These are phyloP conservation scores for Zelleria hepariella DNA, from an alignment of 2,888 invertebrate species.

Conservation along the genomic window DNA sequence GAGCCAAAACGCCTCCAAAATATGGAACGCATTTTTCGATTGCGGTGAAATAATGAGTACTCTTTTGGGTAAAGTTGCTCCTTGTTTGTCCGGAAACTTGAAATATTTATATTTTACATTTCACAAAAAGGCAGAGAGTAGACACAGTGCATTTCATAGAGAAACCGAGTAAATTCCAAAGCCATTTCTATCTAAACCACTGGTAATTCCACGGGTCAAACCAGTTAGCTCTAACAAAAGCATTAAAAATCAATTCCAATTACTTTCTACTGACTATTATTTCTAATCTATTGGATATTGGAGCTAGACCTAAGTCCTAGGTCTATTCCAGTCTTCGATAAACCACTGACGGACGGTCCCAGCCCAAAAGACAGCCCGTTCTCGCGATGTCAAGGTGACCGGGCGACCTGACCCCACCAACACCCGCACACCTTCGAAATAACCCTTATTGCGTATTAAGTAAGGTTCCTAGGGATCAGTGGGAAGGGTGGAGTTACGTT, in stretches of 20 bases:
- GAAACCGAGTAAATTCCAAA: too few species aligned
- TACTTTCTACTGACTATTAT: neutral
- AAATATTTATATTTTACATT: too few species aligned
- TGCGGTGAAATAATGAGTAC: too few species aligned
- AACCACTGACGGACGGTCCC: neutral
- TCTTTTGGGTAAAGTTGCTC: too few species aligned
- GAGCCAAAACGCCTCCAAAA: too few species aligned
- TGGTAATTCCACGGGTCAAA: too few species aligned
- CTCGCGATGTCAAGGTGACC: conserved; percentile 10
- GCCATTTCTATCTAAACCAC: too few species aligned
- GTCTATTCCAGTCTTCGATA: neutral
- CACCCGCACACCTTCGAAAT: neutral
- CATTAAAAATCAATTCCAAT: neutral
- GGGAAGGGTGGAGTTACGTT: neutral
- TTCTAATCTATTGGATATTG: neutral
- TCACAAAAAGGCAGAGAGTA: too few species aligned
- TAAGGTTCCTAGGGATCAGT: neutral
- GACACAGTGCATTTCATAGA: too few species aligned
- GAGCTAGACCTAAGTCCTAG: neutral
- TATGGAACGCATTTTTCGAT: too few species aligned
- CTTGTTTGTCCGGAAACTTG: too few species aligned
- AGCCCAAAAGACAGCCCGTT: conserved; percentile 7
- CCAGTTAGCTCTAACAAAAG: neutral
- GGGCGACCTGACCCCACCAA: neutral
- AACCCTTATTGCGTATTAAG: neutral